Base-by-base conservation (phyloP, 2,888 invertebrate species). In the Agonopterix subpropinquella region DNA sequence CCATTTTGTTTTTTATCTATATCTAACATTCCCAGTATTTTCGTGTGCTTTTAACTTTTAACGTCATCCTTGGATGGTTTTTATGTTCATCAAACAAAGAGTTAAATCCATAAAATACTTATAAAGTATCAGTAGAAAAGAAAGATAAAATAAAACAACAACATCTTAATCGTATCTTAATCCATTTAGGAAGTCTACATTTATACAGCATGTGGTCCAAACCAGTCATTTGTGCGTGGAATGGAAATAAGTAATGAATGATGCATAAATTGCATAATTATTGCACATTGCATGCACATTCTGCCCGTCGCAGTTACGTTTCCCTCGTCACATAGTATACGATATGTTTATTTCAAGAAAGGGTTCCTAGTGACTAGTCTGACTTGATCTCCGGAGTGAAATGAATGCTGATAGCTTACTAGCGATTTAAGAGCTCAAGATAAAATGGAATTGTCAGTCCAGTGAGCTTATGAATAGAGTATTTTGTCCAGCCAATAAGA, bases 381-480 rank as follows among this genome's bases (percentile, higher is more conserved):
- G 69, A 55, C 53, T 47, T 53, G 73, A 64, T 41, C 67, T 54
- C 50, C 52, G 59, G 64, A 70, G 65, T 64, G 59, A 61, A 67
- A 67, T 64, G 58, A 50, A 57, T 41, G 45, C 28, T 51, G 49
- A 51, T 45, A 50, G 47, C 50, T 37, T 44, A 46, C 47, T 49
- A 56, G 36, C 52, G 46, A 57, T 57, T 28, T 50, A 43, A 60
- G 43, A 58, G 69, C 47, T 58, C 73, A 56, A 18, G 49, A 54
- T 56, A 51, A 52, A 54, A 53, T 73, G 68, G 73, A 52, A 53
- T 52, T 56, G 51, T 57, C 61, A 61, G 55, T 58, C 56, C 59
- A 60, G 56, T 65, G 62, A 61, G 61, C 53, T 60, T 64, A 63
- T 67, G 67, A 71, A 72, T 67, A 68, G 62, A 52, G 54, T 55